These are phyloP conservation scores for Drosophila biarmipes DNA, from an alignment of 1,140 invertebrate species.

Conservation along the genomic window DNA sequence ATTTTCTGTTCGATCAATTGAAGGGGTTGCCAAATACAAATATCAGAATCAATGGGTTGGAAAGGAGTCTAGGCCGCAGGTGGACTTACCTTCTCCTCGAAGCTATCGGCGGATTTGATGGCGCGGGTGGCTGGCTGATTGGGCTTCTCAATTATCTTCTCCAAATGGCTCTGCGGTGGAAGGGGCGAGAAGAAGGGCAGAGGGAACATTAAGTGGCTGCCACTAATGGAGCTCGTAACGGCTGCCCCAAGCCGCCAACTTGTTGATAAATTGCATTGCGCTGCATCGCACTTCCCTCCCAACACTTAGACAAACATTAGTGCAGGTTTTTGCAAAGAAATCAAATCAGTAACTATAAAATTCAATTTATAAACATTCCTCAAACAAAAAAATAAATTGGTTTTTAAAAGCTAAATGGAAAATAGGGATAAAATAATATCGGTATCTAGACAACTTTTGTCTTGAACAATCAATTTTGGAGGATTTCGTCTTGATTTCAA, in stretches of 20 bases:
- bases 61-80: background rate
- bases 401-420: too few species aligned
- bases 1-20: constrained; percentile 83
- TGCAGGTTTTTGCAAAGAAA: background rate
- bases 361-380: too few species aligned
- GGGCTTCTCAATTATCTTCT: constrained; percentile 91
- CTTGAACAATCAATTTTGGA: too few species aligned
- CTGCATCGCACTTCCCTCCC: background rate
- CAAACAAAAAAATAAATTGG: too few species aligned
- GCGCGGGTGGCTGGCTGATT: constrained; percentile 89
- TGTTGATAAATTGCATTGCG: constrained; percentile 51
- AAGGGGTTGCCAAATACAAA: background rate
- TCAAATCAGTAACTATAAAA: too few species aligned
- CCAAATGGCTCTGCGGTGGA: constrained; percentile 90
- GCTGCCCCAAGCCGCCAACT: constrained; percentile 16
- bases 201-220: constrained; percentile 66
- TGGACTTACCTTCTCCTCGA: constrained; percentile 87
- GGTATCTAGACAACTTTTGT: too few species aligned
- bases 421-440: too few species aligned
- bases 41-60: background rate
- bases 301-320: background rate
- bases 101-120: constrained; percentile 89
- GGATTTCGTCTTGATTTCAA: too few species aligned
- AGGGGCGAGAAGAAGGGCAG: constrained; percentile 23
- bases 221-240: constrained; percentile 60